Base-by-base conservation (phyloP, 2,113 vertebrate genomes). In the Brachyhypopomus occidentalis region DNA sequence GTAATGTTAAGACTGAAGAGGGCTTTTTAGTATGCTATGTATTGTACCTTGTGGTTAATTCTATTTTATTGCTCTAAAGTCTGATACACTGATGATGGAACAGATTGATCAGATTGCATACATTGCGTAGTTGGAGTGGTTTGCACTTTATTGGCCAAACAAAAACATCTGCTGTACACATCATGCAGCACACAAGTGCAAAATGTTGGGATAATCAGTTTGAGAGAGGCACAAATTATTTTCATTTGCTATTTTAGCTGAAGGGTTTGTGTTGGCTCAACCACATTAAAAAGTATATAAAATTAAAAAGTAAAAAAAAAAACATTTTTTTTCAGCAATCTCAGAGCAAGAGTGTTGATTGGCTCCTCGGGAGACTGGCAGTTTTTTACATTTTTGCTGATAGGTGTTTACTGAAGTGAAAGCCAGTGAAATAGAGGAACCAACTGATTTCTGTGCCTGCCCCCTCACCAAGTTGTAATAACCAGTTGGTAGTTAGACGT, bases 121-220 rank as follows among this genome's bases (percentile, higher is more conserved):
- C 45, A 62, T 56, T 7, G 52, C n/a, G 19, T 52, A 27, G 36
- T 45, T 62, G 64, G 23, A 75, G 62, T 14, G 25, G 58, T 77
- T 70, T 82, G 74, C 74, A 82, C 74, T 82, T 82, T 82, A 82
- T 77, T 82, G 80, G 80, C 80, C 80, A 82, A 72, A n/a, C n/a
- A n/a, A n/a, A n/a, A 55, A 82, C 64, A 70, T 71, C 52, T 77
- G 66, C 74, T 75, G 72, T 69, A 56, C 41, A 81, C 72, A 34
- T 67, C 30, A 34, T 67, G 64, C 64, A 64, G 27, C 34, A 34
- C 7, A 20, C 27, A 36, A 19, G 19, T 19, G 63, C 62, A 64
- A 25, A 11, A 63, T 63, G 60, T 60, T n/a, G 23, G 23, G 1
- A 11, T 30, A 25, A 30, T 9, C 2, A 14, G 27, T 9, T 0